A percentile compares a stretch with the other conserved stretches of the same genome.
phyloP scores from a whole-genome alignment of 2,113 vertebrate species.

The Lucifuga dentata region DNA sequence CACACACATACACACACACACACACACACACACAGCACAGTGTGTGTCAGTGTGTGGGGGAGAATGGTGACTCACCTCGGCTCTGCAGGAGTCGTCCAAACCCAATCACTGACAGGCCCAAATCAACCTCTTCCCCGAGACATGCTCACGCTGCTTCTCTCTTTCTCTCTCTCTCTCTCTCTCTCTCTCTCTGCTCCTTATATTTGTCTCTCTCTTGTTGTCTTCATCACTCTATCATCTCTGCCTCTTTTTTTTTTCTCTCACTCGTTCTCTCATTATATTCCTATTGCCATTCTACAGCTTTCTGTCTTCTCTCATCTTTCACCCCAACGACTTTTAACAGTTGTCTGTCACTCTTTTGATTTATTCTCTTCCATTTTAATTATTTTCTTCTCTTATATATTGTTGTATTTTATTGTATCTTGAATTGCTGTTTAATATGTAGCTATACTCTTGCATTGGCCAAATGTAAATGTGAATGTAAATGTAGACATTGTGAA shows the following conservation, averaged over 20 bases:
- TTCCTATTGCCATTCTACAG: conserved; percentile 13
- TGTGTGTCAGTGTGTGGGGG: conserved; percentile 33
- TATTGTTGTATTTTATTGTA: conserved; percentile 20
- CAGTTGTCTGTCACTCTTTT: conserved; percentile 51
- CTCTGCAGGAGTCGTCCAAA: conserved; percentile 56
- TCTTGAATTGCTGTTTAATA: conserved; percentile 30
- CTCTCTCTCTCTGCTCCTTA: conserved; percentile 3
- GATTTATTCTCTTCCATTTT: conserved; percentile 27
- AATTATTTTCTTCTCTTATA: background rate
- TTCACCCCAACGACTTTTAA: conserved; percentile 55
- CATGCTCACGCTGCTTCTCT: conserved; percentile 26
- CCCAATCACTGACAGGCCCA: conserved; percentile 63
- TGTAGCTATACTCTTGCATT: conserved; percentile 28
- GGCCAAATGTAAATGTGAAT: conserved; percentile 26
- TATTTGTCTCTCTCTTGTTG: conserved; percentile 1
- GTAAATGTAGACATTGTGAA: conserved; percentile 35
- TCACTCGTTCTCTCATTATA: conserved; percentile 62
- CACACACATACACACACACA: conserved; percentile 13
- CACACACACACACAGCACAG: conserved; percentile 12
- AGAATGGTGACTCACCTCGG: conserved; percentile 67
- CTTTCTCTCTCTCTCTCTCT: conserved; percentile 8
- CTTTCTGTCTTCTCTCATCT: conserved; percentile 14
- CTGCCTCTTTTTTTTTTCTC: conserved; percentile 28
- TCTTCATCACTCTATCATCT: conserved; percentile 1
- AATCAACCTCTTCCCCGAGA: conserved; percentile 65